Evolutionary conservation across 2,113 vertebrate species (phyloP).

Genomic region (Symphodus melops): DNA sequence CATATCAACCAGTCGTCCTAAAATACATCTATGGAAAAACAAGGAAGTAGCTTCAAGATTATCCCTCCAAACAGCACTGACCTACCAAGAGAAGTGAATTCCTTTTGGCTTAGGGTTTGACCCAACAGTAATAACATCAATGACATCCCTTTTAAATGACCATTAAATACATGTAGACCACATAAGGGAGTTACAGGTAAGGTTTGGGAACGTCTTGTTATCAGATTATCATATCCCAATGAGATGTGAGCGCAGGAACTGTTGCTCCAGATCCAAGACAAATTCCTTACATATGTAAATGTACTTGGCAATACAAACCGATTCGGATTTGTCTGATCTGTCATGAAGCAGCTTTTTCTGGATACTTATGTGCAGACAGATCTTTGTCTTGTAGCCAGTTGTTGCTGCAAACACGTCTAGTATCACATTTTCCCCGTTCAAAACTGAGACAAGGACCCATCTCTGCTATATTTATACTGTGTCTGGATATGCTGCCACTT

Average conservation of each 20-base stretch:
- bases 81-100: neutral
- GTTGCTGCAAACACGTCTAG: slow-evolving; percentile 1
- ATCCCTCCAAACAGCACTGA: slow-evolving; percentile 26
- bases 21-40: neutral
- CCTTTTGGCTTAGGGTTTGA: neutral
- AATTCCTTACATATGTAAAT: too few relatives aligned
- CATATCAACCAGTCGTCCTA: too few relatives aligned
- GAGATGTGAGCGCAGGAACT: slow-evolving; percentile 15
- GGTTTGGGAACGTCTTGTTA: slow-evolving; percentile 26
- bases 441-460: neutral
- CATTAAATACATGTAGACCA: slow-evolving; percentile 10
- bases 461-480: slow-evolving; percentile 5
- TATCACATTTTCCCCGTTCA: neutral
- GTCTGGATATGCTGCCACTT: slow-evolving; percentile 11
- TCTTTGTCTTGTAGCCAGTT: slow-evolving; percentile 5
- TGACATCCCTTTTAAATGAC: slow-evolving; percentile 10
- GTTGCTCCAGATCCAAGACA: too few relatives aligned
- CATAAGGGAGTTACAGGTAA: slow-evolving; percentile 12
- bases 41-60: too few relatives aligned
- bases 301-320: too few relatives aligned
- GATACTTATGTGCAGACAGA: slow-evolving; percentile 14
- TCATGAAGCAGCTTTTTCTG: slow-evolving; percentile 28
- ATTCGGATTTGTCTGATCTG: slow-evolving; percentile 17
- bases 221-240: slow-evolving; percentile 13
- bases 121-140: too few relatives aligned